Evolutionary conservation across 2,888 invertebrate species (phyloP).

Genomic region (Coenonympha glycerion): DNA sequence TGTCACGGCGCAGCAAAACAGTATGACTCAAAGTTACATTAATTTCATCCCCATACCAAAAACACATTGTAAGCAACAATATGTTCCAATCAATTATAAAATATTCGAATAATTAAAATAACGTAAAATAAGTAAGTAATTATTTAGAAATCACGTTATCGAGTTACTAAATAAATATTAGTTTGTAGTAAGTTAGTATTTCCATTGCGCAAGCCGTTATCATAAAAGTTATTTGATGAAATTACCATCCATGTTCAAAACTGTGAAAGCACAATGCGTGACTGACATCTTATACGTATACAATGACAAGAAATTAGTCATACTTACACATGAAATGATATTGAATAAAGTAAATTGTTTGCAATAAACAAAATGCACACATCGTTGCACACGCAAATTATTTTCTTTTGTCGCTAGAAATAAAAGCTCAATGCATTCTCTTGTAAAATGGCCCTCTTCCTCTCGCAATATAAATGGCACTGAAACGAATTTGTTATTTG

Average conservation of each 20-base stretch:
- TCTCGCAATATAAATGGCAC: conserved; percentile 5
- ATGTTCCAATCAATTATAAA: no score
- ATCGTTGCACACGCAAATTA: conserved; percentile 8
- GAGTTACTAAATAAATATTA: no score
- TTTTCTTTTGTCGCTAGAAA: conserved; percentile 9
- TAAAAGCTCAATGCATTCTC: not conserved
- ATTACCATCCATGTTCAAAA: not conserved
- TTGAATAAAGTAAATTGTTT: conserved; percentile 5
- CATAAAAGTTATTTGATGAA: not conserved
- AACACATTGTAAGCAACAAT: no score
- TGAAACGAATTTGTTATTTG: conserved; percentile 1
- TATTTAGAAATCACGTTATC: no score
- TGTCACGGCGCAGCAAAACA: no score
- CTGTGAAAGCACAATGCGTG: not conserved
- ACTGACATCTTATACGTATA: not conserved
- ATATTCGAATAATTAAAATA: no score
- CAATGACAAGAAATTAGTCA: not conserved
- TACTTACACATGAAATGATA: not conserved
- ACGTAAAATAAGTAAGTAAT: no score
- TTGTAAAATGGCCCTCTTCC: conserved; percentile 4
- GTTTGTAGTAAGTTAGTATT: no score
- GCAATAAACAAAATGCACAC: conserved; percentile 2
- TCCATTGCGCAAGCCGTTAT: not conserved
- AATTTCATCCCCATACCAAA: no score
- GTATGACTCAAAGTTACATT: no score